Percentiles rank a stretch among this genome's conserved stretches.
phyloP scores from a whole-genome alignment of 2,113 vertebrate species.

The Neolamprologus modestus region DNA sequence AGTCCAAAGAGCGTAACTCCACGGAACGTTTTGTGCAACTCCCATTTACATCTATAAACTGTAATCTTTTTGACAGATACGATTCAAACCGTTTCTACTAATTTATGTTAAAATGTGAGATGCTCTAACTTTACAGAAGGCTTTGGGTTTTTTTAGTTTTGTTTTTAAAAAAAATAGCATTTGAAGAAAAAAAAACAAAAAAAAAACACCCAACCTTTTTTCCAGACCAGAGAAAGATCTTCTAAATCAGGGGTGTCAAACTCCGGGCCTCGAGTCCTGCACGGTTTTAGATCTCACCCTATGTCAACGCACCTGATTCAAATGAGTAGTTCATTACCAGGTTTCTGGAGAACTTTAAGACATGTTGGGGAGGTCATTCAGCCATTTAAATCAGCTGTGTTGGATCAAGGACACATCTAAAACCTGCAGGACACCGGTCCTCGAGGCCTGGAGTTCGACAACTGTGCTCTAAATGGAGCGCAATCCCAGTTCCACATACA shows the following conservation, averaged over 20 bases:
- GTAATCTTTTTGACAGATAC: not conserved
- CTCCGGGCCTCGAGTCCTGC: not conserved
- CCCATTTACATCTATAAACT: not conserved
- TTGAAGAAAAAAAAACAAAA: fast-evolving
- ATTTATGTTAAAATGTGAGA: fast-evolving
- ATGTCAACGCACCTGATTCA: not conserved
- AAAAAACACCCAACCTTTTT: not conserved
- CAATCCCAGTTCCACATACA: not conserved
- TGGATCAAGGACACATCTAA: not conserved
- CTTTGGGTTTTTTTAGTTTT: fast-evolving
- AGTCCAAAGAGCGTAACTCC: not conserved
- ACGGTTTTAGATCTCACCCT: not conserved
- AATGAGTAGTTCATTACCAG: not conserved
- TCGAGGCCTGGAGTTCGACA: fast-evolving
- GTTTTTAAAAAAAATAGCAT: fast-evolving
- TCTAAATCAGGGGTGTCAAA: not conserved
- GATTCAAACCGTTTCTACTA: not conserved
- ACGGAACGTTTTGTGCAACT: fast-evolving
- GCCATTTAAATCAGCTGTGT: not conserved
- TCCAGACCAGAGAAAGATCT: not conserved
- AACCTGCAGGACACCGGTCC: not conserved
- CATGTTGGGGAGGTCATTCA: not conserved
- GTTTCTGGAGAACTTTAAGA: not conserved
- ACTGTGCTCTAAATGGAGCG: not conserved
- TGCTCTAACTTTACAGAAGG: fast-evolving